Percentiles rank a stretch among this genome's conserved stretches.
Evolutionary conservation across 1,140 invertebrate genomes (phyloP).

Genomic region (Rhynchophorus ferrugineus): DNA sequence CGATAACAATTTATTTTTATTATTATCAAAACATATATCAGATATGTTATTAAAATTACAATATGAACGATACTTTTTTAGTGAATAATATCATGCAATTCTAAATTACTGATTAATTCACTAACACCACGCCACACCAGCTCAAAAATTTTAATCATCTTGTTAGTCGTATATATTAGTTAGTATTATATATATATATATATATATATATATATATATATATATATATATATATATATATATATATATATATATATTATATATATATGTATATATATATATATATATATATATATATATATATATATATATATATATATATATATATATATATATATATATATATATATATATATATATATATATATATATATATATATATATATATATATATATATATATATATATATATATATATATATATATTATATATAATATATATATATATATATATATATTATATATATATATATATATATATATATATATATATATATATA

Average conservation of each 20-base stretch:
- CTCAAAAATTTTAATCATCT: not conserved
- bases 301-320: slow-evolving; percentile 4
- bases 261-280: too few species aligned
- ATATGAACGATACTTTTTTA: too few species aligned
- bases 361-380: slow-evolving; percentile 4
- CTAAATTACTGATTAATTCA: too few species aligned
- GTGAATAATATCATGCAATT: too few species aligned
- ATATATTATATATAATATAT: not conserved
- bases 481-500: too few species aligned
- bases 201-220: slow-evolving; percentile 4
- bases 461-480: too few species aligned
- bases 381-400: not conserved
- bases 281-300: slow-evolving; percentile 2
- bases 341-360: slow-evolving; percentile 4
- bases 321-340: slow-evolving; percentile 4
- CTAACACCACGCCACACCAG: too few species aligned
- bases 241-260: too few species aligned
- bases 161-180: not conserved
- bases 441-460: too few species aligned
- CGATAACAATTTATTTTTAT: too few species aligned
- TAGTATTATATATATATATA: not conserved
- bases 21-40: too few species aligned
- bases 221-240: slow-evolving; percentile 4
- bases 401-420: not conserved
- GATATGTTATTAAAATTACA: too few species aligned